Base-by-base conservation (phyloP, 2,888 invertebrate species). In the Keiferia lycopersicella region DNA sequence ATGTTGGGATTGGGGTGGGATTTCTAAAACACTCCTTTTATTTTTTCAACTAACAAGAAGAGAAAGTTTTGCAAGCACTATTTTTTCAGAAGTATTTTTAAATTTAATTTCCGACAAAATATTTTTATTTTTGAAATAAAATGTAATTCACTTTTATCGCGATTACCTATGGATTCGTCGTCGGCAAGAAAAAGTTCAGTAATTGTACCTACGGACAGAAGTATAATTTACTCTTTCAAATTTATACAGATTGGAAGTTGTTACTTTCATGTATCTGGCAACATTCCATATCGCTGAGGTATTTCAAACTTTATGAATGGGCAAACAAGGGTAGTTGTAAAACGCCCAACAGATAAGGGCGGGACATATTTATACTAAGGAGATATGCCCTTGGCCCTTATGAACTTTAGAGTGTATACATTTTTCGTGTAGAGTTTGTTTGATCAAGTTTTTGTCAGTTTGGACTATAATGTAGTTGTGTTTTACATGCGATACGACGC, bases 251-350 rank as follows among this genome's bases (percentile, higher is more conserved):
- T 45, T n/a, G n/a, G n/a, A 16, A n/a, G 7, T 16, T 3, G n/a
- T 45, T 7, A 45, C 6, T 14, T 41, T 45, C 16, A 0, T 4
- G 4, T 22, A 14, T 12, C 12, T 22, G 51, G 51, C 51, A 53
- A 20, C 68, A 65, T 67, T 64, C 57, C 67, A 69, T 80, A 77
- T 77, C 77, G 69, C 72, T 69, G 74, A 75, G 77, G 75, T 69
- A 69, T 70, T 66, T 66, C 68, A 66, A 72, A 74, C 73, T 80
- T 84, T 83, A 82, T 81, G 76, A 76, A 76, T 78, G 72, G 77
- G 79, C 76, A 83, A 84, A 84, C 83, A 82, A 30, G 57, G 66
- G 68, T 38, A 72, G 73, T 73, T 76, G 34, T 79, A 78, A 78
- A 76, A 74, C 76, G 68, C 78, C 68, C 70, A 69, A 66, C 67